Evolutionary conservation across 2,113 vertebrate genomes (phyloP), one percentile per base, ranked within the genome.

Genomic region (Nannospalax galili): DNA sequence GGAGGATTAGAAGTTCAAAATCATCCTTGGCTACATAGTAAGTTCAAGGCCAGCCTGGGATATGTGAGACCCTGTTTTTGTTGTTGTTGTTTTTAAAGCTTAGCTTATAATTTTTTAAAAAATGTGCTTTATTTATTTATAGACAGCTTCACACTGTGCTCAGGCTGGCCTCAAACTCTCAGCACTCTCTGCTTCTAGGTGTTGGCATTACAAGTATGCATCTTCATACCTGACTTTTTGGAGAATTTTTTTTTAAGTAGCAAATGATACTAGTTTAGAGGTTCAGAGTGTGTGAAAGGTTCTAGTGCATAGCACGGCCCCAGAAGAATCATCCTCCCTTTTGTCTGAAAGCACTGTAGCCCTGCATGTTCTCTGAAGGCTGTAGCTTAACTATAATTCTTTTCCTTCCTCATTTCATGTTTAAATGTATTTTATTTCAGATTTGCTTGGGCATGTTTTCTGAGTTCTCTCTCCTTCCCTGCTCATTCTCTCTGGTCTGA

Each of bases 51-150:
- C 40, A 45, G 62, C 62, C 81, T 84, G 40, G 40, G 60, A 58
- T 84, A 45, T 40, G 6, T 26, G 26, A 20, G 26, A 82, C 80
- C 40, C 32, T 62, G 56, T 35, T 79, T n/a, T n/a, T n/a, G n/a
- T n/a, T n/a, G n/a, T n/a, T n/a, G n/a, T n/a, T n/a, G n/a, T n/a
- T n/a, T n/a, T n/a, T n/a, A 37, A 80, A 16, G 35, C 52, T 67
- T 91, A 93, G 75, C 56, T 93, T 91, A 70, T 91, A 89, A 90
- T 96, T 92, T n/a, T n/a, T n/a, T n/a, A n/a, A n/a, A n/a, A n/a
- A n/a, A n/a, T n/a, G n/a, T 69, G 32, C 19, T 84, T 48, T 67
- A 40, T 11, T 35, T 48, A 28, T 84, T 26, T 52, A 3, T 67
- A 35, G 81, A n/a, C 40, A 67, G 42, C 69, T 42, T 85, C 82